These are phyloP conservation scores for Campylorhamphus procurvoides DNA, from an alignment of 2,113 vertebrate genomes.

Conservation along the genomic window DNA sequence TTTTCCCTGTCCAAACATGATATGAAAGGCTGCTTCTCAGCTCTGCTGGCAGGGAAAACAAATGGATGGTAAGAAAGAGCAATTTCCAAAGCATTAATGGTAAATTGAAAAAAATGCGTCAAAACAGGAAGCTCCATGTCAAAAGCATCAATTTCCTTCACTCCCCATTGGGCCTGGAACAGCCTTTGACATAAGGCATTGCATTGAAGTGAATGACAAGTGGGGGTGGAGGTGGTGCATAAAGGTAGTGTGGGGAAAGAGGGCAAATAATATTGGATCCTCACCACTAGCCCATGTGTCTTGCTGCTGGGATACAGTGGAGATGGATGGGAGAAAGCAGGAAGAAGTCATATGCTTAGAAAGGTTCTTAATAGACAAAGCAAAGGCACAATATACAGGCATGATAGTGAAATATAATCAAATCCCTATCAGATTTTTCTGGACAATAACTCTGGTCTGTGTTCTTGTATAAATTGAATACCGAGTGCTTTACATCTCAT, in stretches of 20 bases:
- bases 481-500: not conserved
- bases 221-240: not conserved
- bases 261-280: not conserved
- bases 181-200: not conserved
- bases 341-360: not conserved
- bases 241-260: not conserved
- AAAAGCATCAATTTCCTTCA: not conserved
- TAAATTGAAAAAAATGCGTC: slow-evolving; percentile 4
- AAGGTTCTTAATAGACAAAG: not conserved
- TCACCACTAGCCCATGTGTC: not conserved
- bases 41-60: not conserved
- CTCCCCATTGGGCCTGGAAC: not conserved
- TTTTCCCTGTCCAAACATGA: not conserved
- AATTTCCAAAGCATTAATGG: slow-evolving; percentile 4
- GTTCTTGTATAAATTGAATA: not conserved
- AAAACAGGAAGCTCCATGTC: not conserved
- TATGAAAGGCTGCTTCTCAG: not conserved
- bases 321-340: not conserved
- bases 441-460: not conserved
- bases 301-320: not conserved
- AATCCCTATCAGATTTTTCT: not conserved
- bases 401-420: not conserved
- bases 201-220: not conserved
- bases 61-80: not conserved
- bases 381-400: not conserved